Evolutionary conservation across 2,888 invertebrate species (phyloP).

Genomic region (Sarcophaga variegata): DNA sequence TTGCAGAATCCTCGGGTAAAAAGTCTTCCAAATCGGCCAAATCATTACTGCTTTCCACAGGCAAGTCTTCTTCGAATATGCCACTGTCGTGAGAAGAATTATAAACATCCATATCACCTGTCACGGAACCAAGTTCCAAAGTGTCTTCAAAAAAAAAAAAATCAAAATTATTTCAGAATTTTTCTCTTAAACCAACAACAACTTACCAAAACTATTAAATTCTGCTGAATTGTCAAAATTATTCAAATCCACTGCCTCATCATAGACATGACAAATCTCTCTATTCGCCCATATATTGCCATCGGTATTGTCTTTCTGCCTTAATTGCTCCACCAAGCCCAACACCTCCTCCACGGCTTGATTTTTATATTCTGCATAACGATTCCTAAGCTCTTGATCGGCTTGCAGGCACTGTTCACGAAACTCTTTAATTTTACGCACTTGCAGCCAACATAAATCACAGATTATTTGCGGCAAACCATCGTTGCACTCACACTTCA

Average conservation of each 20-base stretch:
- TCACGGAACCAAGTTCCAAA: not conserved
- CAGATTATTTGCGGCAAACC: constrained; percentile 76
- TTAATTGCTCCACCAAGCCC: constrained; percentile 68
- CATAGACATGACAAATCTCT: not conserved
- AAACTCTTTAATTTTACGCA: constrained; percentile 75
- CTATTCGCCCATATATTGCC: not conserved
- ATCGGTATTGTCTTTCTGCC: constrained; percentile 45
- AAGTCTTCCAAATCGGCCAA: constrained; percentile 4
- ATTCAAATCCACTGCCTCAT: not conserved
- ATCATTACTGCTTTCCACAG: not conserved
- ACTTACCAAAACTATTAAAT: constrained; percentile 23
- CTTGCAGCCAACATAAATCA: constrained; percentile 72
- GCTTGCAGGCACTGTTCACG: constrained; percentile 73
- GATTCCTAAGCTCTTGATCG: constrained; percentile 73
- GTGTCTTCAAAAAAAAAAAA: not conserved
- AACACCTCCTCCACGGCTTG: constrained; percentile 72
- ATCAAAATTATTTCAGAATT: not conserved
- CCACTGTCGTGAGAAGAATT: constrained; percentile 58
- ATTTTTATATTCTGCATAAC: constrained; percentile 71
- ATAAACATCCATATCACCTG: constrained; percentile 49
- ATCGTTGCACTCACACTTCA: constrained; percentile 72
- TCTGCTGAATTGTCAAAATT: not conserved
- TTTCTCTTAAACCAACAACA: not conserved
- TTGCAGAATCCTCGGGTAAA: not conserved
- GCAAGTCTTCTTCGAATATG: constrained; percentile 49